These are phyloP conservation scores for Nixonia krombeini DNA, from an alignment of 1,140 invertebrate species.

Conservation along the genomic window DNA sequence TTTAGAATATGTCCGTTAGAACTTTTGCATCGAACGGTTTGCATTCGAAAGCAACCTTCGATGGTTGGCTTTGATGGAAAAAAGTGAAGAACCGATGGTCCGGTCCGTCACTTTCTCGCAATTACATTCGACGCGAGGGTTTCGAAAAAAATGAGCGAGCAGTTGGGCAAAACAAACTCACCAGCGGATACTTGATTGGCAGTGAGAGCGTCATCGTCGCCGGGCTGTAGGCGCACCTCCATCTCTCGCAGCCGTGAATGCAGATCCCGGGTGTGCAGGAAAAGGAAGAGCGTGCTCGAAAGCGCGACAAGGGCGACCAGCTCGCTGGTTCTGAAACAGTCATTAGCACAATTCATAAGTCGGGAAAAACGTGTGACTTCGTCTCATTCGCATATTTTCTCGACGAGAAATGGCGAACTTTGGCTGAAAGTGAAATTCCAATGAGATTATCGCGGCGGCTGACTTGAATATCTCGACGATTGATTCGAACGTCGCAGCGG, in stretches of 20 bases:
- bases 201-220: slow-evolving; percentile 77
- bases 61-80: background rate
- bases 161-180: slow-evolving; percentile 59
- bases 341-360: too few species aligned
- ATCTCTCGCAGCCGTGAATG: slow-evolving; percentile 83
- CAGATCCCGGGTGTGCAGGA: slow-evolving; percentile 84
- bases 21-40: background rate
- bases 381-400: too few species aligned
- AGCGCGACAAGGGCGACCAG: slow-evolving; percentile 83
- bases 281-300: slow-evolving; percentile 84
- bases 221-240: slow-evolving; percentile 81
- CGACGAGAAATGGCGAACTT: too few species aligned
- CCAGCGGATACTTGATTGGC: slow-evolving; percentile 80
- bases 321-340: slow-evolving; percentile 76
- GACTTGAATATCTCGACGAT: too few species aligned
- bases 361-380: too few species aligned
- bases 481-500: too few species aligned
- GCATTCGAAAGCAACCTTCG: too few species aligned
- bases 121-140: background rate
- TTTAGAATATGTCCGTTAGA: too few species aligned
- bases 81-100: background rate
- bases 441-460: too few species aligned
- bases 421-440: too few species aligned
- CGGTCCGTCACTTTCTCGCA: slow-evolving; percentile 5
- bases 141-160: too few species aligned